A percentile compares a stretch with the other conserved stretches of the same genome.
Conservation (phyloP, 2,113 vertebrate species). For the Tragelaphus scriptus region DNA sequence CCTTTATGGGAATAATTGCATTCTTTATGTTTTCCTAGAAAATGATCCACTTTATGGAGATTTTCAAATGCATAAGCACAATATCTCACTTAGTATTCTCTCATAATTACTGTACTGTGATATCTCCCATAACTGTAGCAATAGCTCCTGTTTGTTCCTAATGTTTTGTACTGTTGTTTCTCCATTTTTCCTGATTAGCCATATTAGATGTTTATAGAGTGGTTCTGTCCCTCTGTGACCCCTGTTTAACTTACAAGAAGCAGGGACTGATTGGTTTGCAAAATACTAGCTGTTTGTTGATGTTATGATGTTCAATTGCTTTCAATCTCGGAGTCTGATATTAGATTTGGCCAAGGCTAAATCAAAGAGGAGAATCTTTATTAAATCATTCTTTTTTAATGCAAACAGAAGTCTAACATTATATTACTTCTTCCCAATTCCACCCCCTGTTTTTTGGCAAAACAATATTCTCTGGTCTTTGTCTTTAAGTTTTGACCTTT, state of each 20-base stretch:
- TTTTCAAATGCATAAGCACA: constrained; percentile 2
- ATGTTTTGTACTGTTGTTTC: background rate
- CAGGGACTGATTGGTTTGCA: background rate
- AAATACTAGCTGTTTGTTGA: background rate
- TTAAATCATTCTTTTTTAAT: background rate
- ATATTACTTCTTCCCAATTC: background rate
- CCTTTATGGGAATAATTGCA: background rate
- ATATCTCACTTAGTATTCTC: background rate
- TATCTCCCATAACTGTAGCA: background rate
- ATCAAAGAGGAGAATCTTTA: background rate
- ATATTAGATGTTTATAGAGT: background rate
- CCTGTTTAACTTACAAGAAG: background rate
- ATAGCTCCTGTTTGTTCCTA: background rate
- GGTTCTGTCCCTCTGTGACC: background rate
- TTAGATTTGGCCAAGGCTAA: background rate
- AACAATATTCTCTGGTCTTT: background rate
- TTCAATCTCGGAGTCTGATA: background rate
- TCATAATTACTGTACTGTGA: background rate
- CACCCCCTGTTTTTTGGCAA: background rate
- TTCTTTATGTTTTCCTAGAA: constrained; percentile 13
- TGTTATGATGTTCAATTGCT: background rate
- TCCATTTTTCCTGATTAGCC: background rate
- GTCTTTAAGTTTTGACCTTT: background rate
- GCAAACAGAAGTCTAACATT: background rate
- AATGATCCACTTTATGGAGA: background rate